Evolutionary conservation across 2,113 vertebrate species (phyloP).

Genomic region (Macrotis lagotis): DNA sequence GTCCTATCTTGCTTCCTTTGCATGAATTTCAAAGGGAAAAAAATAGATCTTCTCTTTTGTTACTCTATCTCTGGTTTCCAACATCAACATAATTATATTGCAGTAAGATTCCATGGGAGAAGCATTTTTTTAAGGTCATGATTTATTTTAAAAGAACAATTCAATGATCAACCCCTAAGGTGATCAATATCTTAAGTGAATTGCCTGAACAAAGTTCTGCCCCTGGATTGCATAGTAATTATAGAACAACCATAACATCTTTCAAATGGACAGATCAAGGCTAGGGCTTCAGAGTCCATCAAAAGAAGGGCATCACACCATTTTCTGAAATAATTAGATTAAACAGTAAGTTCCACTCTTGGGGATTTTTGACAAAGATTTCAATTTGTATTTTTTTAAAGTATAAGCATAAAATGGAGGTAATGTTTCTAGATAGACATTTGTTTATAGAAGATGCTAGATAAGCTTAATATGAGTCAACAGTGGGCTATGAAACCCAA

Average conservation of each 20-base stretch:
- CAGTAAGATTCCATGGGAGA: no score
- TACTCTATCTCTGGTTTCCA: no score
- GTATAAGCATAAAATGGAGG: no score
- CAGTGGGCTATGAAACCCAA: no score
- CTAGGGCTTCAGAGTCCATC: not conserved
- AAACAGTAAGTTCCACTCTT: no score
- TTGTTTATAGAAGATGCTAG: no score
- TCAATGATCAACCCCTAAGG: not conserved
- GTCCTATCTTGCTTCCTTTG: not conserved
- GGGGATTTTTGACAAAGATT: no score
- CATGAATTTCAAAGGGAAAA: not conserved
- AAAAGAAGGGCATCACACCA: not conserved
- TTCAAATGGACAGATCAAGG: not conserved
- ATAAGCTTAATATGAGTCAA: no score
- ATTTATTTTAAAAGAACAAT: not conserved
- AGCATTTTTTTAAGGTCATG: not conserved
- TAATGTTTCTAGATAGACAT: no score
- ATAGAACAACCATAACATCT: not conserved
- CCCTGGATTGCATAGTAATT: not conserved
- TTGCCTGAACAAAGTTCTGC: not conserved
- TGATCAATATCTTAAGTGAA: not conserved
- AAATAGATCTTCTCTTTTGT: accelerated
- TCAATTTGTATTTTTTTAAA: no score
- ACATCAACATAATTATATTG: no score
- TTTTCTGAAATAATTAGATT: not conserved